Percentiles rank a stretch among this genome's conserved stretches.
Conservation (phyloP, 1,140 invertebrate species). For the Ooceraea biroi region DNA sequence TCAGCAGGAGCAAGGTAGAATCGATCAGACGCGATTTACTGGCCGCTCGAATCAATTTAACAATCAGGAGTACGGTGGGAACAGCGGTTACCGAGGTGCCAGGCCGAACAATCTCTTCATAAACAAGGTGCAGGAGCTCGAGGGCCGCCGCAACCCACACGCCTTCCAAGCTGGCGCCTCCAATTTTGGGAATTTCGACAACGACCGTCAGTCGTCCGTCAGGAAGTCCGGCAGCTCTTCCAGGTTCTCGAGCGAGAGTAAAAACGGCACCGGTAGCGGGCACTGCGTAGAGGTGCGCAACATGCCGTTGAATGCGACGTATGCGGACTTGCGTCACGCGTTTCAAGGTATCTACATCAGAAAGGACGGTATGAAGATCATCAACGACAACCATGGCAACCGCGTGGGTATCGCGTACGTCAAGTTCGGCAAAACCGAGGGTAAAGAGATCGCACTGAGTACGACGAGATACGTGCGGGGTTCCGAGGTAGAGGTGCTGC, state of each 20-base stretch:
- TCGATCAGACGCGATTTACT: slow-evolving; percentile 76
- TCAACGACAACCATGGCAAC: slow-evolving; percentile 92
- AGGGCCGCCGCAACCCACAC: slow-evolving; percentile 88
- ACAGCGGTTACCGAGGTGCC: slow-evolving; percentile 69
- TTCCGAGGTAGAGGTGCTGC: slow-evolving; percentile 88
- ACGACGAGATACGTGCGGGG: slow-evolving; percentile 84
- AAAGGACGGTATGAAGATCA: slow-evolving; percentile 94
- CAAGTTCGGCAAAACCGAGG: slow-evolving; percentile 90
- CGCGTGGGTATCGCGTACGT: slow-evolving; percentile 93
- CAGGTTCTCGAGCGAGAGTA: slow-evolving; percentile 70
- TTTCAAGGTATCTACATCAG: slow-evolving; percentile 93
- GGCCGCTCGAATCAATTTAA: slow-evolving; percentile 74
- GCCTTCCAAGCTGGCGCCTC: slow-evolving; percentile 86
- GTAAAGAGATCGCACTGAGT: slow-evolving; percentile 90
- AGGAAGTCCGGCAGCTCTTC: slow-evolving; percentile 67
- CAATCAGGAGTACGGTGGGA: slow-evolving; percentile 66
- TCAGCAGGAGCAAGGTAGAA: slow-evolving; percentile 68
- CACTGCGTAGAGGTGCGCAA: slow-evolving; percentile 91
- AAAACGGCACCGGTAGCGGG: slow-evolving; percentile 71
- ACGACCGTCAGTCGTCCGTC: slow-evolving; percentile 66
- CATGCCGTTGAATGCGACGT: slow-evolving; percentile 89
- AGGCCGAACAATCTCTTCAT: slow-evolving; percentile 75
- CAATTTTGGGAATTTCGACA: slow-evolving; percentile 61
- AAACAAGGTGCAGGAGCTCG: slow-evolving; percentile 86
- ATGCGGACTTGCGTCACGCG: slow-evolving; percentile 92